Base-by-base conservation (phyloP, 2,113 vertebrate species). In the Pachyramphus minor region DNA sequence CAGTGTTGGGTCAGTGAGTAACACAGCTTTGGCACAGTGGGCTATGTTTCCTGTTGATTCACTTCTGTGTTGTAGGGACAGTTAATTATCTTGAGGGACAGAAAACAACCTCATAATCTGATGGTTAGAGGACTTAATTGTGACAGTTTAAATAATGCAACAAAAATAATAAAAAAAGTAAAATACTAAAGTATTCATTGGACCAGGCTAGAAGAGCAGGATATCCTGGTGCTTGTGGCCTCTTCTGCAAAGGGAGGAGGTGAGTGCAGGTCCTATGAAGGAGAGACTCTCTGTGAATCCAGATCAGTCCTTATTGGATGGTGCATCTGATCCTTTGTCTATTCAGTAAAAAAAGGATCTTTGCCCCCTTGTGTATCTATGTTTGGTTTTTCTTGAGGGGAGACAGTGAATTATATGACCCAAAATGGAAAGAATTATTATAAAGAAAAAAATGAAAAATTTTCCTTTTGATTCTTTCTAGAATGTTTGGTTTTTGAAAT, bases 11-110 rank as follows among this genome's bases (percentile, higher is more conserved):
- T 33, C 35, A 31, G 18, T 33, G 49, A n/a, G 15, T 64, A 55
- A 18, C 0, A 1, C 0, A 3, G 25, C 37, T 77, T 42, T 44
- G 23, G 20, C 1, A 2, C n/a, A 60, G 30, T 45, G 35, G 44
- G 39, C 21, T 45, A 16, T 67, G 31, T 67, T 76, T 73, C 25
- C 62, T 63, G 12, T 33, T 56, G 31, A 59, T 60, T 67, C 52
- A 9, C 6, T 64, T 73, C 39, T 8, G 2, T 77, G 41, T 52
- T 60, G 33, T 33, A 33, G 27, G 50, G 31, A 11, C 15, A 62
- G 5, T 47, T 25, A 31, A 72, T 25, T 50, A 67, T 21, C 16
- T 50, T 56, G 33, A 47, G 16, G n/a, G 59, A 42, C 14, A 49
- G 41, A 66, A 87, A 89, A 60, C 18, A 37, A 6, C 11, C 16